These are phyloP conservation scores for Tragelaphus imberbis DNA, from an alignment of 2,113 vertebrate species.

Conservation along the genomic window DNA sequence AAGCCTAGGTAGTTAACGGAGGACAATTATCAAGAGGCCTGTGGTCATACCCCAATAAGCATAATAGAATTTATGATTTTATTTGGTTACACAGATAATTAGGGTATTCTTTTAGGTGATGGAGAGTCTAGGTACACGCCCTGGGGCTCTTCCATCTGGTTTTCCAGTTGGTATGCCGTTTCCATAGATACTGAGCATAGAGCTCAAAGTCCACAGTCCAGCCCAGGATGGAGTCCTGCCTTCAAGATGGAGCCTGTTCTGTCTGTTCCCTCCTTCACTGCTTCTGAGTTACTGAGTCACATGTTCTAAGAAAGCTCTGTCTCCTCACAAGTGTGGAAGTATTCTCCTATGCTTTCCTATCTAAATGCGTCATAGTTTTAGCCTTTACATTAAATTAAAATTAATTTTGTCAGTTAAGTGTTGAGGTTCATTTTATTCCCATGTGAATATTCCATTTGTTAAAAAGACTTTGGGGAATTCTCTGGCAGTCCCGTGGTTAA, in stretches of 20 bases:
- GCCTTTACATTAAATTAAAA: neutral
- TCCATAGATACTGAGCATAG: neutral
- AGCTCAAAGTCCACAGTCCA: neutral
- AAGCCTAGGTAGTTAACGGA: neutral
- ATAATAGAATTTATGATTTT: neutral
- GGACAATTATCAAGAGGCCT: neutral
- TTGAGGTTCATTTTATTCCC: neutral
- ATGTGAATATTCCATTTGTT: neutral
- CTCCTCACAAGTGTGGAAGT: neutral
- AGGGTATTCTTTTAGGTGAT: neutral
- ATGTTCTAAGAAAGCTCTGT: neutral
- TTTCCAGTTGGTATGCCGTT: neutral
- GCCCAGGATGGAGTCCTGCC: neutral
- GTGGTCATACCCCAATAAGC: neutral
- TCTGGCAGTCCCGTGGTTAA: neutral
- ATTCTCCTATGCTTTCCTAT: neutral
- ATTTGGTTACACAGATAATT: neutral
- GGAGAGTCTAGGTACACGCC: neutral
- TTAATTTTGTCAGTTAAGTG: neutral
- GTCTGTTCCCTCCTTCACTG: neutral
- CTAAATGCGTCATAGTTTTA: neutral
- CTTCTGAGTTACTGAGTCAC: neutral
- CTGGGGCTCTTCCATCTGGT: neutral
- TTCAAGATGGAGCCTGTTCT: neutral
- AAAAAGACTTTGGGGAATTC: neutral